These are phyloP conservation scores for Agonopterix arenella DNA, from an alignment of 2,888 invertebrate species.

Conservation along the genomic window DNA sequence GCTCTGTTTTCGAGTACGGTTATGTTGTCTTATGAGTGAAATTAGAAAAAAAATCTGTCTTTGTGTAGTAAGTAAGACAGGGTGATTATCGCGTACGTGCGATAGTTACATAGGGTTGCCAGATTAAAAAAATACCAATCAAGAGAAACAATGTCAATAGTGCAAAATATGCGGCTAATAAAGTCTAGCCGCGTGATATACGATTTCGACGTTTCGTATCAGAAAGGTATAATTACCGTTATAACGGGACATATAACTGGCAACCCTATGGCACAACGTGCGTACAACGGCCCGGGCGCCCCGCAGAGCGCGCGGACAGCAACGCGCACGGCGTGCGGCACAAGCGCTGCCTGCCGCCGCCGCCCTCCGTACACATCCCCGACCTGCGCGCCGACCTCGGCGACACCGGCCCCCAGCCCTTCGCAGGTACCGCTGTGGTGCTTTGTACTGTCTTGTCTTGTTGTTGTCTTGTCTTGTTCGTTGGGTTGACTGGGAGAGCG, in stretches of 20 bases:
- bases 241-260: too few species aligned
- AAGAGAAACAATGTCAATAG: too few species aligned
- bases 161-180: too few species aligned
- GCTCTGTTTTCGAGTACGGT: too few species aligned
- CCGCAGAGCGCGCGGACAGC: slow-evolving; percentile 76
- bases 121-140: neutral
- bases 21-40: too few species aligned
- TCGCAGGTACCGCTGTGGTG: slow-evolving; percentile 56
- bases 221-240: too few species aligned
- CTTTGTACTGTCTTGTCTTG: neutral
- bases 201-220: too few species aligned
- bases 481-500: too few species aligned
- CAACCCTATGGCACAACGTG: too few species aligned
- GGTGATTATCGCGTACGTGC: slow-evolving; percentile 16
- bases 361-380: slow-evolving; percentile 89
- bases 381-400: slow-evolving; percentile 84
- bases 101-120: neutral
- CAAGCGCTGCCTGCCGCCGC: slow-evolving; percentile 85
- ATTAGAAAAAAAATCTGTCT: too few species aligned
- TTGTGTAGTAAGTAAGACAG: slow-evolving; percentile 16
- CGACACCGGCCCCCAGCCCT: slow-evolving; percentile 42
- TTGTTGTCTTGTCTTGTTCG: too few species aligned
- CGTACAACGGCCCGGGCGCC: slow-evolving; percentile 49
- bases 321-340: slow-evolving; percentile 92
- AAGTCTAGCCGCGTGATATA: too few species aligned